These are phyloP conservation scores for Gadus chalcogrammus DNA, from an alignment of 2,113 vertebrate genomes.

Conservation along the genomic window DNA sequence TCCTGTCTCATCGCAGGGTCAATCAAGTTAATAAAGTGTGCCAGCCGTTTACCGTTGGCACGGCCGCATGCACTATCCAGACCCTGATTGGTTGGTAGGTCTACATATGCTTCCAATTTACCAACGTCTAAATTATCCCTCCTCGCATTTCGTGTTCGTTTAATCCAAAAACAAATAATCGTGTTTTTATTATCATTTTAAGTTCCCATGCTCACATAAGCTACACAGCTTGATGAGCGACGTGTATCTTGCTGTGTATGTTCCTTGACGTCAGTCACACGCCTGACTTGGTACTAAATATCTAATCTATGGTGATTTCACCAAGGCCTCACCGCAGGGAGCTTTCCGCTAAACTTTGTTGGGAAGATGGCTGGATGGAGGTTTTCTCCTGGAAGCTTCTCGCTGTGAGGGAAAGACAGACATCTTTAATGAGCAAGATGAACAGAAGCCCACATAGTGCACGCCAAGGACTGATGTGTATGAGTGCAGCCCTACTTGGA, in stretches of 20 bases:
- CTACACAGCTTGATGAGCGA: too few species aligned
- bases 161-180: constrained; percentile 10
- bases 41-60: constrained; percentile 31
- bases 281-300: constrained; percentile 17
- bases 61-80: constrained; percentile 23
- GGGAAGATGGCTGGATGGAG: too few species aligned
- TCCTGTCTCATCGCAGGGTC: neutral
- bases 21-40: constrained; percentile 25
- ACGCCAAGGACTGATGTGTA: constrained; percentile 56
- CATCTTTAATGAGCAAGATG: constrained; percentile 47
- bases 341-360: too few species aligned
- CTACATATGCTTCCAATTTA: constrained; percentile 57
- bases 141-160: constrained; percentile 24
- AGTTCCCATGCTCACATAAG: too few species aligned
- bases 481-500: constrained; percentile 42
- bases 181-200: too few species aligned
- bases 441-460: constrained; percentile 60
- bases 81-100: constrained; percentile 7
- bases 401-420: constrained; percentile 46
- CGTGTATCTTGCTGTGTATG: too few species aligned
- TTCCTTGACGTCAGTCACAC: too few species aligned
- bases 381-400: constrained; percentile 12
- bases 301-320: constrained; percentile 53
- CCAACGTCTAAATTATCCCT: constrained; percentile 48
- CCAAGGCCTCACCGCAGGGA: constrained; percentile 6